Base-by-base conservation (phyloP, 2,888 invertebrate genomes). In the Ecliptopera silaceata region DNA sequence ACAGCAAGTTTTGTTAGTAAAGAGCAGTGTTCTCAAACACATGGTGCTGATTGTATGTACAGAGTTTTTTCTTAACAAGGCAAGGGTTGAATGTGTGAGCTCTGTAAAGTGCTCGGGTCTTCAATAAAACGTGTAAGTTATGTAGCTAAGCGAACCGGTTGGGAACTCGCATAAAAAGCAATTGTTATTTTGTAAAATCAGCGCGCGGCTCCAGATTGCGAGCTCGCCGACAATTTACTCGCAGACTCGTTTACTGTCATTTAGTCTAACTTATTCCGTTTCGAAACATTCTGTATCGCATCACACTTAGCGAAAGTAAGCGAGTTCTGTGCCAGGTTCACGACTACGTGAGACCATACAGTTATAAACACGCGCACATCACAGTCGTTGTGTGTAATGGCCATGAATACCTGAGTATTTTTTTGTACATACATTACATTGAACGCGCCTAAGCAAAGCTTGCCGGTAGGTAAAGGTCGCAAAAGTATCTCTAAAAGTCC, bases 131-230 rank as follows among this genome's bases (percentile, higher is more conserved):
- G 59, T 34, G 41, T 6, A 42, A 56, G 32, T 61, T 55, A 59
- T 26, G 49, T 34, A 36, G 36, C 52, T 26, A 36, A 52, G 48
- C 13, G 45, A 42, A n/a, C 32, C 46, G 31, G 47, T 43, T 43
- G 46, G 53, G 45, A 41, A 49, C 22, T 42, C 60, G 6, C 56
- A 44, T 65, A 65, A 63, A 65, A 47, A 55, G 41, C 36, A 43
- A 48, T 51, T 51, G 50, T 65, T 65, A 65, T 54, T 59, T 45
- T 42, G 58, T 50, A 38, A 59, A 59, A 55, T 46, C 50, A 54
- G 49, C 29, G 22, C 52, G 38, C 26, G 15, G 34, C 34, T 39
- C 39, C 45, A 34, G 53, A 58, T 54, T 53, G 46, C 43, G 45
- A 46, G 26, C 26, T 46, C 26, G 22, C 17, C 8, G 29, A 29